Conservation (phyloP, 2,888 invertebrate genomes). For the Helleia helle region DNA sequence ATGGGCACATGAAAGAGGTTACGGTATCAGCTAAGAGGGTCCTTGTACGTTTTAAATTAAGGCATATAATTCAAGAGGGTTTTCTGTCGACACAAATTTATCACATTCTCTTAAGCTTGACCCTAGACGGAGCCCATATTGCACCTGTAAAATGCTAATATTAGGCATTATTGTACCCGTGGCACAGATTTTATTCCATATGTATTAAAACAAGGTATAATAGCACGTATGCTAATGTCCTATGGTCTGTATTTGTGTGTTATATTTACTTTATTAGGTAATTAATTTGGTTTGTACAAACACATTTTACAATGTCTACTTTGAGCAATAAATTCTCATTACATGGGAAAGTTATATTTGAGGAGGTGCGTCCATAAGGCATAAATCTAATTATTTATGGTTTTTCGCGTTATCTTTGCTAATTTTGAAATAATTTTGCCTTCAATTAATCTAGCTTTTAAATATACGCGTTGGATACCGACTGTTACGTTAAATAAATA, state of each 20-base stretch:
- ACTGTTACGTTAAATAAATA: too few species aligned
- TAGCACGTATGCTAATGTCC: not conserved
- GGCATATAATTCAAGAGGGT: conserved; percentile 23
- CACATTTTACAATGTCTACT: conserved; percentile 10
- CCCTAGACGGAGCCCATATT: conserved; percentile 11
- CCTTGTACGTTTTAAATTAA: conserved; percentile 31
- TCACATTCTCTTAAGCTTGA: conserved; percentile 12
- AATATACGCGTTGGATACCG: too few species aligned
- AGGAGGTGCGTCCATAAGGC: conserved; percentile 4
- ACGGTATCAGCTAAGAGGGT: conserved; percentile 8
- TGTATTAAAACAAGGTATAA: not conserved
- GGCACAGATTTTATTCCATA: not conserved
- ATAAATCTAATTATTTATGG: conserved; percentile 8
- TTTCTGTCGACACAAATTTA: conserved; percentile 10
- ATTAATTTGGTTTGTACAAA: conserved; percentile 5
- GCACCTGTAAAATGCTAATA: conserved; percentile 12
- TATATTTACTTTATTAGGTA: conserved; percentile 1
- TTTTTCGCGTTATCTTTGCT: conserved; percentile 7
- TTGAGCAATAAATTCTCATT: conserved; percentile 11
- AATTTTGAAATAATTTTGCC: conserved; percentile 3
- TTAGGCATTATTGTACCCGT: conserved; percentile 2
- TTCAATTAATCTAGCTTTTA: too few species aligned
- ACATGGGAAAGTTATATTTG: conserved; percentile 11
- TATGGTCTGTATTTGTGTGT: conserved; percentile 4
- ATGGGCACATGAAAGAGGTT: conserved; percentile 32